Evolutionary conservation across 2,888 invertebrate genomes (phyloP).

Genomic region (Andrena chrysosceles): DNA sequence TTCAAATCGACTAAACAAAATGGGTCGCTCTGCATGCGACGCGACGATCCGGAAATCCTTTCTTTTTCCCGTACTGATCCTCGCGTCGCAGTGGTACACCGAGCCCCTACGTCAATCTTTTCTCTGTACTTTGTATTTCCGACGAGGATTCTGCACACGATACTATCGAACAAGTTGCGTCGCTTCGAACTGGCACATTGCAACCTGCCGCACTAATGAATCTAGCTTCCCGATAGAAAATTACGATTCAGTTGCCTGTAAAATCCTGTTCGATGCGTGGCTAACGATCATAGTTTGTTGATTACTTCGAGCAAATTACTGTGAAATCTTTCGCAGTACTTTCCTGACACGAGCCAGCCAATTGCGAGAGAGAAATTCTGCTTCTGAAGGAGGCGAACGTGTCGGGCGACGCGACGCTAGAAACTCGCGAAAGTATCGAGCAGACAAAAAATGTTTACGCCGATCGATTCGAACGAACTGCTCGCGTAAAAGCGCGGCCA

Average conservation of each 20-base stretch:
- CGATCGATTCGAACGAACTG: conserved; percentile 18
- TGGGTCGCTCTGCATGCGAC: conserved; percentile 71
- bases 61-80: conserved; percentile 52
- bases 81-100: conserved; percentile 24
- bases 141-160: conserved; percentile 45
- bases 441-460: conserved; percentile 29
- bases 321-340: no score
- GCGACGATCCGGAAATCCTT: conserved; percentile 60
- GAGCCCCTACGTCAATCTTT: conserved; percentile 57
- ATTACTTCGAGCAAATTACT: no score
- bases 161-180: conserved; percentile 52
- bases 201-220: not conserved
- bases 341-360: no score
- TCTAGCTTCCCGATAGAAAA: no score
- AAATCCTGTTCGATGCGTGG: no score
- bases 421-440: conserved; percentile 3
- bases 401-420: not conserved
- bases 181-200: conserved; percentile 28
- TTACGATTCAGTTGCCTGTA: no score
- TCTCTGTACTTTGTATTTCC: conserved; percentile 51
- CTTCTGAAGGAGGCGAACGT: not conserved
- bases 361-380: not conserved
- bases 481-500: conserved; percentile 18
- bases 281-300: no score
- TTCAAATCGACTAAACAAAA: conserved; percentile 69